Percentiles rank a stretch among this genome's conserved stretches.
Evolutionary conservation across 2,888 invertebrate species (phyloP).

Genomic region (Fragum whitleyi): DNA sequence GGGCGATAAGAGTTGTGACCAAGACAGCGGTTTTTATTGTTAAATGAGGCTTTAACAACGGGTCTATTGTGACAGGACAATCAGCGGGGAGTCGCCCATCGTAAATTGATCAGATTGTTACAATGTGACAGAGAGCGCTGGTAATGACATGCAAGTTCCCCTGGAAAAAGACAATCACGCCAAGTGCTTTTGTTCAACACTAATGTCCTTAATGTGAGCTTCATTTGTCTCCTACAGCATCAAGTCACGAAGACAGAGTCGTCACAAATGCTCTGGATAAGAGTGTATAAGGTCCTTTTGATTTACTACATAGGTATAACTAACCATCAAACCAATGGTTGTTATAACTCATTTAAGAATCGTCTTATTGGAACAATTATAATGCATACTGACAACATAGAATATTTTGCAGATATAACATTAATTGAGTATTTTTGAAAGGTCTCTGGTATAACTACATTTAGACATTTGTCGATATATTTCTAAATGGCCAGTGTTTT

Average conservation of each 20-base stretch:
- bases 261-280: no score
- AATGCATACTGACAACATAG: not conserved
- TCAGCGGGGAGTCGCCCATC: conserved; percentile 29
- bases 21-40: conserved; percentile 11
- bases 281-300: no score
- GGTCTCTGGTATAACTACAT: no score
- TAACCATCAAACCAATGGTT: no score
- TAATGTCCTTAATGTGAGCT: conserved; percentile 49
- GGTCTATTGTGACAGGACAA: conserved; percentile 28
- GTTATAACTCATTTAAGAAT: no score
- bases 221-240: conserved; percentile 29
- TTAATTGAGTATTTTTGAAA: no score
- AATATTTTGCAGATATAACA: no score
- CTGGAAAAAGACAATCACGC: conserved; percentile 48
- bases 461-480: no score
- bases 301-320: no score
- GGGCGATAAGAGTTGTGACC: not conserved
- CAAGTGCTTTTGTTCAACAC: conserved; percentile 37
- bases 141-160: conserved; percentile 49
- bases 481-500: no score
- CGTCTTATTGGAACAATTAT: not conserved
- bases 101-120: conserved; percentile 53
- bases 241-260: conserved; percentile 2
- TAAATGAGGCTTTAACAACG: conserved; percentile 35
- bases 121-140: conserved; percentile 44